A percentile compares a stretch with the other conserved stretches of the same genome.
Evolutionary conservation across 53 echinoderm and acorn worm species (phyloP).

Genomic region (Zoroaster sp.): DNA sequence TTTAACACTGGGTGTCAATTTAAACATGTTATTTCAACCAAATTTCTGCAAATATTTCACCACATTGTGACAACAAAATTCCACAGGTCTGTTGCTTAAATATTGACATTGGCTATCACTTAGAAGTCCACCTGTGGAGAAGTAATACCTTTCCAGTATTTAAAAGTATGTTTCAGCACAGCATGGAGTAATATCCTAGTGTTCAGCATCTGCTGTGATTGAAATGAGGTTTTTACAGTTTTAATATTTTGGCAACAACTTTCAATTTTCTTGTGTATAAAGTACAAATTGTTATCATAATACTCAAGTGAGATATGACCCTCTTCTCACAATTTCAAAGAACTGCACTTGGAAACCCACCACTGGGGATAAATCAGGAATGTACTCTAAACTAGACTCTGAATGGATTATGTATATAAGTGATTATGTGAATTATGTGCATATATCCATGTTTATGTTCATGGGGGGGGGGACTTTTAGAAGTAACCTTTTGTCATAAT

Average conservation of each 20-base stretch:
- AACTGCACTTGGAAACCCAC: background rate
- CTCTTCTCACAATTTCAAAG: constrained; percentile 20
- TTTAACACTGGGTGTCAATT: background rate
- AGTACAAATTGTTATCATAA: constrained; percentile 35
- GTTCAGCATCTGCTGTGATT: constrained; percentile 24
- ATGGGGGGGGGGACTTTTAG: too few species aligned
- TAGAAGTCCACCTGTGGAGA: background rate
- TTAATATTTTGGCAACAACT: constrained; percentile 55
- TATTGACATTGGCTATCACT: background rate
- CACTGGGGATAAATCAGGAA: background rate
- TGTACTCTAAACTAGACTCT: too few species aligned
- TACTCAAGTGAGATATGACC: background rate
- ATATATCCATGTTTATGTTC: too few species aligned
- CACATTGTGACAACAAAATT: background rate
- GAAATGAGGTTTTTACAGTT: constrained; percentile 49
- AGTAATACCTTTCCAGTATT: background rate
- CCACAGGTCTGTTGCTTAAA: background rate
- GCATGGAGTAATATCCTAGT: constrained; percentile 8
- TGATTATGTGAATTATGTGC: too few species aligned
- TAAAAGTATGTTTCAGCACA: background rate
- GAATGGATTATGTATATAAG: too few species aligned
- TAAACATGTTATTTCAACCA: background rate
- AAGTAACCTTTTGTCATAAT: too few species aligned
- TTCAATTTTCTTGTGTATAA: constrained; percentile 28
- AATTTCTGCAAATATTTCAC: background rate